Evolutionary conservation across 2,113 vertebrate genomes (phyloP).

Genomic region (Gambusia holbrooki): DNA sequence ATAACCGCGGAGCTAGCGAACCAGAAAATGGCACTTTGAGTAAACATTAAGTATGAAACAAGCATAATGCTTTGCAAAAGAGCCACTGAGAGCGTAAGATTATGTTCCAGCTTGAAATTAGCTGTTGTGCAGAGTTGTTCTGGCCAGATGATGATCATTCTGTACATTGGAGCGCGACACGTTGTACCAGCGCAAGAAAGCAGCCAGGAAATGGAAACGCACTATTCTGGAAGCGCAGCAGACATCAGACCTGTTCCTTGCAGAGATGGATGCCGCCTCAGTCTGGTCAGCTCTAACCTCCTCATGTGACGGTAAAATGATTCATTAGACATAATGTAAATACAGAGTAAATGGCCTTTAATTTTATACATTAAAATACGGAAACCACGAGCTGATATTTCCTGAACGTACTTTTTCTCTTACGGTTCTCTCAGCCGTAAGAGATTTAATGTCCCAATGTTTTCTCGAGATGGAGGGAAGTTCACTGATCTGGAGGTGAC

Average conservation of each 20-base stretch:
- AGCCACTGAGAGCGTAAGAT: neutral
- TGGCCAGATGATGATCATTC: neutral
- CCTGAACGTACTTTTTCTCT: too few species aligned
- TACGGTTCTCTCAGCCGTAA: too few species aligned
- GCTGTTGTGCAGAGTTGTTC: neutral
- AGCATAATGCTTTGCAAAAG: neutral
- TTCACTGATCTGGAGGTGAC: too few species aligned
- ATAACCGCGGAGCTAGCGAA: neutral
- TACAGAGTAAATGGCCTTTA: neutral
- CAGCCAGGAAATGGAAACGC: neutral
- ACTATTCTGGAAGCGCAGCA: neutral
- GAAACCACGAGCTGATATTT: neutral
- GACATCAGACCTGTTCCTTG: neutral
- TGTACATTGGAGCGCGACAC: neutral
- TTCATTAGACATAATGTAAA: neutral
- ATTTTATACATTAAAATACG: neutral
- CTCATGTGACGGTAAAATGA: neutral
- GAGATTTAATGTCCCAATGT: too few species aligned
- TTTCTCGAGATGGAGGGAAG: too few species aligned
- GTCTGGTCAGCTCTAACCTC: neutral
- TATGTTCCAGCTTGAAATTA: neutral
- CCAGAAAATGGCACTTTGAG: slow-evolving; percentile 4
- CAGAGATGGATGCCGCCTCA: neutral
- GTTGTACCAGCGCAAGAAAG: neutral
- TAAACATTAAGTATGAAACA: slow-evolving; percentile 3